These are phyloP conservation scores for Muscicapa striata DNA, from an alignment of 2,797 vertebrate genomes.

Conservation along the genomic window DNA sequence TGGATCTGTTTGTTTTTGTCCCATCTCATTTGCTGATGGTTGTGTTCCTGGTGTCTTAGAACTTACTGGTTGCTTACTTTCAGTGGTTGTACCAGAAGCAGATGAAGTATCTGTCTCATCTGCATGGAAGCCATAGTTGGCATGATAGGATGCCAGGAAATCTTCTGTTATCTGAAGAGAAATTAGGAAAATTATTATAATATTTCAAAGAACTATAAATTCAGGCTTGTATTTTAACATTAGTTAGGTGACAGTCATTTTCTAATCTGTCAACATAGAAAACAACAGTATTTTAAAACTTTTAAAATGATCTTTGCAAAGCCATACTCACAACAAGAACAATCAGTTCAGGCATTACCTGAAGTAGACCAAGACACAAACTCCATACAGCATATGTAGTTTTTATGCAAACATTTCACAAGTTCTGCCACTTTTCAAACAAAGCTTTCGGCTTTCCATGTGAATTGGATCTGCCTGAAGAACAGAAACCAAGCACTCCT, in stretches of 20 bases:
- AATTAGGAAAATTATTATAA: background rate
- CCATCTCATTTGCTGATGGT: constrained; percentile 49
- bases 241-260: background rate
- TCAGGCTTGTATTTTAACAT: background rate
- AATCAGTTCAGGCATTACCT: background rate
- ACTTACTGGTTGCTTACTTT: constrained; percentile 22
- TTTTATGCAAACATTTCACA: background rate
- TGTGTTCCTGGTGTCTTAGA: constrained; percentile 59
- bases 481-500: background rate
- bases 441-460: background rate
- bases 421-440: background rate
- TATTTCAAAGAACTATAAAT: background rate
- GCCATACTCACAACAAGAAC: background rate
- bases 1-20: constrained; percentile 54
- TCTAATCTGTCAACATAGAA: background rate
- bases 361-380: background rate
- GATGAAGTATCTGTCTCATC: constrained; percentile 77
- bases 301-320: background rate
- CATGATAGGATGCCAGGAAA: constrained; percentile 93
- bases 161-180: constrained; percentile 90
- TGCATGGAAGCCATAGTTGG: constrained; percentile 89
- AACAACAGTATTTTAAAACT: background rate
- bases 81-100: constrained; percentile 52
- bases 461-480: background rate
- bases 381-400: background rate